Conservation (phyloP, 2,888 invertebrate genomes). For the Agrochola lota region DNA sequence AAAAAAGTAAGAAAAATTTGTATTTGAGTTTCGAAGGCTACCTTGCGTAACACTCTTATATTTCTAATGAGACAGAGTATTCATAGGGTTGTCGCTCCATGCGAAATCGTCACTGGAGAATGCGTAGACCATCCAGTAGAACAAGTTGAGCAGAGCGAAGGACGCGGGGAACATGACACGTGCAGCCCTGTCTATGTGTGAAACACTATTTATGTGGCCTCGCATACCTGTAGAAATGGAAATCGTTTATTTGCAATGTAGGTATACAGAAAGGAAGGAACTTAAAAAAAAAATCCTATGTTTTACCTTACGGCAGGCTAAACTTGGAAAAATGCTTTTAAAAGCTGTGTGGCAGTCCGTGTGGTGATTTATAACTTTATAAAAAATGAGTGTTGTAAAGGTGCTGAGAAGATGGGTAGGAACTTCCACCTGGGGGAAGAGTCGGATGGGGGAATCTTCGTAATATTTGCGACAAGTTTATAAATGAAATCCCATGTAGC, state of each 20-base stretch:
- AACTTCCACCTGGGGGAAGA: neutral
- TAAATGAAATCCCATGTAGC: slow-evolving; percentile 71
- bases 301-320: neutral
- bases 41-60: neutral
- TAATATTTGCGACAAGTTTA: neutral
- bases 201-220: slow-evolving; percentile 96
- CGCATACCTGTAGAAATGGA: slow-evolving; percentile 80
- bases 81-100: slow-evolving; percentile 93
- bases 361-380: neutral
- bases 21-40: neutral
- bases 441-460: neutral
- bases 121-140: slow-evolving; percentile 97
- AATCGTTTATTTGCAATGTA: neutral
- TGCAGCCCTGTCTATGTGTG: slow-evolving; percentile 95
- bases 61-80: slow-evolving; percentile 86
- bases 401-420: neutral
- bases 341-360: neutral
- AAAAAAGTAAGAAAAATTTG: neutral
- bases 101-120: slow-evolving; percentile 94
- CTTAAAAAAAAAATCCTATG: too few species aligned
- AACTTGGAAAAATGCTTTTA: neutral
- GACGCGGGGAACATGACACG: slow-evolving; percentile 96
- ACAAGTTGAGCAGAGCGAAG: slow-evolving; percentile 95
- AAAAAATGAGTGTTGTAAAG: neutral
- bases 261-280: too few species aligned